Base-by-base conservation (phyloP, 2,113 vertebrate species). In the Mormoops blainvillei region DNA sequence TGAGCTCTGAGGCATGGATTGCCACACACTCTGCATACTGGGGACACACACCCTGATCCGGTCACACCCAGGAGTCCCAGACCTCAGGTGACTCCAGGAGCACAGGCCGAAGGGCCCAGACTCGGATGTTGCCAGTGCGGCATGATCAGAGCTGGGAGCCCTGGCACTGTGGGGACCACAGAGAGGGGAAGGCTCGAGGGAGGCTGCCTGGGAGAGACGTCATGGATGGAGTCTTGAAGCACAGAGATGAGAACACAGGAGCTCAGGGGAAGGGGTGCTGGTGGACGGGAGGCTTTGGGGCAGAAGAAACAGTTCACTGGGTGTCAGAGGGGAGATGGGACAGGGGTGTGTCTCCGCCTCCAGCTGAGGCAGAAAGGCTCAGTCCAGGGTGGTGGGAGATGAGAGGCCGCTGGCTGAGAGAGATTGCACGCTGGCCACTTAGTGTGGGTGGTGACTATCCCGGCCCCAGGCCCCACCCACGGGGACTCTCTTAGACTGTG, bases 31-130 rank as follows among this genome's bases (percentile, higher is more conserved):
- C 16, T 20, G 63, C 22, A 28, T 1, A 3, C 9, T 26, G 12
- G 41, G 20, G 16, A 38, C 3, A n/a, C 1, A 18, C 5, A 5
- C 1, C 54, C n/a, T 6, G 16, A 54, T 3, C 33, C 2, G 1
- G 14, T 74, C 50, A 48, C 15, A 31, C 26, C 48, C 48, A 4
- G 52, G 41, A 67, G 50, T 54, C 24, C 24, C 78, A 74, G 33
- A 18, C 50, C 11, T 94, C 70, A 73, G 41, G 31, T 33, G 43
- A 89, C 43, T 31, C 5, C n/a, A 18, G 63, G 65, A 4, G 61
- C 74, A 15, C 3, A 0, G 20, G 31, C 28, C 36, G 20, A 88
- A 76, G n/a, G 43, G n/a, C 4, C 38, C 26, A 22, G 61, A 41
- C 38, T 58, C 81, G 41, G 61, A 63, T 2, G 54, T 36, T 26